Evolutionary conservation across 2,888 invertebrate species (phyloP).

Genomic region (Dicycla oo): DNA sequence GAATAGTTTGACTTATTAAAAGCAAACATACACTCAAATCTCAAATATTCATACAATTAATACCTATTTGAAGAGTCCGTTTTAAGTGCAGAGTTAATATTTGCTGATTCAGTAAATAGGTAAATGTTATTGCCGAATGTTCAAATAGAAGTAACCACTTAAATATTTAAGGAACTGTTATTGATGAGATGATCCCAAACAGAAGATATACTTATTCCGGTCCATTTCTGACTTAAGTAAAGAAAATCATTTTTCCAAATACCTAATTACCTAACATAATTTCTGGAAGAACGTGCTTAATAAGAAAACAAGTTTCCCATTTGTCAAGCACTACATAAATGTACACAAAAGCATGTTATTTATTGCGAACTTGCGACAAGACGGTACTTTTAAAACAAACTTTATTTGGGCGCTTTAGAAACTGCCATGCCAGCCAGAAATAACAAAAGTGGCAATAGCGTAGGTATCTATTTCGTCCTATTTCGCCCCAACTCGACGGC

Average conservation of each 20-base stretch:
- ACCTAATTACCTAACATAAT: too few relatives aligned
- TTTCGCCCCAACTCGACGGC: too few relatives aligned
- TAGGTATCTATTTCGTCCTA: background rate
- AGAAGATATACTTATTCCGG: background rate
- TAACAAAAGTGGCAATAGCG: background rate
- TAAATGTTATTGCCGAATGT: background rate
- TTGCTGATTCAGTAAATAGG: background rate
- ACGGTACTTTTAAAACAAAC: conserved; percentile 33
- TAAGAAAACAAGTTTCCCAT: background rate
- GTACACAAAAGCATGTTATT: conserved; percentile 33
- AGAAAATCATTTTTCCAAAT: background rate
- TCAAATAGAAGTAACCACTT: background rate
- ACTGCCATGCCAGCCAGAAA: background rate
- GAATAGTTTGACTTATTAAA: background rate
- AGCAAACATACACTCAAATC: background rate
- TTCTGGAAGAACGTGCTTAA: background rate
- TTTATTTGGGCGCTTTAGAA: background rate
- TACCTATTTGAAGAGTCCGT: conserved; percentile 31
- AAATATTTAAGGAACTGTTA: background rate
- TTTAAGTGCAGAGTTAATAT: conserved; percentile 37
- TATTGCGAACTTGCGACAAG: background rate
- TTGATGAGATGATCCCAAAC: background rate
- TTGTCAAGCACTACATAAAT: background rate
- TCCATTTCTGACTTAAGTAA: too few relatives aligned
- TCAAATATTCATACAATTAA: background rate